Percentiles rank a stretch among this genome's conserved stretches.
Conservation (phyloP, 2,797 vertebrate species). For the Chaetophractus vellerosus region DNA sequence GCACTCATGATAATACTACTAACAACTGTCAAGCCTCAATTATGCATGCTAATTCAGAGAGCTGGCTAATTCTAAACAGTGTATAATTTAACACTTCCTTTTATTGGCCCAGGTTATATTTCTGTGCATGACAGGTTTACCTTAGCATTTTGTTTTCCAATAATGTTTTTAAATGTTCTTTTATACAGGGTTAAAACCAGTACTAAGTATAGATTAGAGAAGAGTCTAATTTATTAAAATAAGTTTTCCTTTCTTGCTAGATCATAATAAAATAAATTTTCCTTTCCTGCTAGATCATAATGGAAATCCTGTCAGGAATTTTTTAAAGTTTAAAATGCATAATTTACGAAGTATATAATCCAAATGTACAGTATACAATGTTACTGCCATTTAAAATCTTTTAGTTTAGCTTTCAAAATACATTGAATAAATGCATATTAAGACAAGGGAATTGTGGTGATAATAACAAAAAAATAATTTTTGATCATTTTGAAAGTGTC, state of each 20-base stretch:
- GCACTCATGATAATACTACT: constrained; percentile 57
- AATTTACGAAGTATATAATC: not conserved
- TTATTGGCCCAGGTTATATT: not conserved
- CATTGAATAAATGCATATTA: constrained; percentile 42
- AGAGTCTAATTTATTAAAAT: too few relatives aligned
- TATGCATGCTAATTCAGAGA: constrained; percentile 53
- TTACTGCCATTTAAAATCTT: constrained; percentile 46
- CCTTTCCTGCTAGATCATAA: constrained; percentile 38
- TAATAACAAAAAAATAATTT: constrained; percentile 44
- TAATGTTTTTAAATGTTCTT: not conserved
- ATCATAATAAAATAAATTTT: not conserved
- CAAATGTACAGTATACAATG: not conserved
- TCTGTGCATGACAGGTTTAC: not conserved
- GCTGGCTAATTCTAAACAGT: not conserved
- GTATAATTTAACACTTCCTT: constrained; percentile 11
- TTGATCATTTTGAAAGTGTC: not conserved
- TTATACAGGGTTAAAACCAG: not conserved
- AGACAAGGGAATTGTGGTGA: constrained; percentile 3
- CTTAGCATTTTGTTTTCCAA: constrained; percentile 7
- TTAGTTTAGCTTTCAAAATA: constrained; percentile 56
- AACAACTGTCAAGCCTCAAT: constrained; percentile 49
- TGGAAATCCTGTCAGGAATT: not conserved
- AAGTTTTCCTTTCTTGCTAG: too few relatives aligned
- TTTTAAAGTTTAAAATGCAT: constrained; percentile 56
- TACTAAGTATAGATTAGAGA: not conserved